Conservation (phyloP, 2,797 vertebrate species). For the Sarcophilus harrisii region DNA sequence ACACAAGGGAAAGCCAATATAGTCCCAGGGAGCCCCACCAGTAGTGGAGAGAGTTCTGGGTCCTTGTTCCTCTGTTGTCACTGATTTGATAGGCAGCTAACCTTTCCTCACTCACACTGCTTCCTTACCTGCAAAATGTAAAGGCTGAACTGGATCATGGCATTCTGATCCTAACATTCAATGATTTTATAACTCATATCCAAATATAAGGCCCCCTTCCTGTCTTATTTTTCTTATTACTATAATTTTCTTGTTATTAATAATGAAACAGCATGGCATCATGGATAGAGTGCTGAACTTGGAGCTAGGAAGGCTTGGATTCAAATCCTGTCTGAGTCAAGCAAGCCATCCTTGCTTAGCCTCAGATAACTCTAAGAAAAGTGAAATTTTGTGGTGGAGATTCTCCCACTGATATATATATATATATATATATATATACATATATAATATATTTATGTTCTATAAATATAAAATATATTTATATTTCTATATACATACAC, state of each 20-base stretch:
- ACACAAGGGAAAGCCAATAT: not conserved
- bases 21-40: not conserved
- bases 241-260: not conserved
- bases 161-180: not conserved
- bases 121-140: not conserved
- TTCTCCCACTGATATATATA: not conserved
- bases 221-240: too few relatives aligned
- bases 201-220: not conserved
- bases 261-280: not conserved
- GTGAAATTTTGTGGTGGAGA: not conserved
- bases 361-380: not conserved
- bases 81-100: not conserved
- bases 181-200: not conserved
- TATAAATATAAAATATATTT: too few relatives aligned
- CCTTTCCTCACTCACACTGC: not conserved
- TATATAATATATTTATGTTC: too few relatives aligned
- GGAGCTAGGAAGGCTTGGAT: not conserved
- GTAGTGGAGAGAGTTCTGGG: not conserved
- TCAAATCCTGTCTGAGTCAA: not conserved
- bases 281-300: not conserved
- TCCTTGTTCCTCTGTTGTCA: not conserved
- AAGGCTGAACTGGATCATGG: not conserved
- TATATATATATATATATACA: too few relatives aligned
- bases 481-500: too few relatives aligned
- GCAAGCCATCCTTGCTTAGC: not conserved